Evolutionary conservation across 2,888 invertebrate genomes (phyloP).

Genomic region (Dicyrtomina minuta): DNA sequence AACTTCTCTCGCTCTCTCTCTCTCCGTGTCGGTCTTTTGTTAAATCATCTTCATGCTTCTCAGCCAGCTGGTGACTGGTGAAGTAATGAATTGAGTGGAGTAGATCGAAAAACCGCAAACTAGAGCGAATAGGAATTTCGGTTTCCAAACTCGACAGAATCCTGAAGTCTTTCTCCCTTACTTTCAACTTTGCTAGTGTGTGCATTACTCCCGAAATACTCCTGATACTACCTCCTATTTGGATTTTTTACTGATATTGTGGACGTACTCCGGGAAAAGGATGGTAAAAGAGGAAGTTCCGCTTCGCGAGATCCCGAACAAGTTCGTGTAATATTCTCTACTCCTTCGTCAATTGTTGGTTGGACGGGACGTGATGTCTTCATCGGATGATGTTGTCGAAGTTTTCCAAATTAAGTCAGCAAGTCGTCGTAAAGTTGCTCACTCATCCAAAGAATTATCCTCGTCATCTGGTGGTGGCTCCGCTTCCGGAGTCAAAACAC

Average conservation of each 20-base stretch:
- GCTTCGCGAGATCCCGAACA: too few species aligned
- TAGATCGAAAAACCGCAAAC: background rate
- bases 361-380: conserved; percentile 34
- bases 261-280: too few species aligned
- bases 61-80: conserved; percentile 3
- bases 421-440: conserved; percentile 20
- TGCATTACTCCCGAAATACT: too few species aligned
- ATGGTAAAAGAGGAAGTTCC: too few species aligned
- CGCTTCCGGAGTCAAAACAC: conserved; percentile 45
- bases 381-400: conserved; percentile 40
- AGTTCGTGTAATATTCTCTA: too few species aligned
- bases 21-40: background rate
- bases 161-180: too few species aligned
- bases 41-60: background rate
- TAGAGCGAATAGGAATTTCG: background rate
- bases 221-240: too few species aligned
- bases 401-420: conserved; percentile 41
- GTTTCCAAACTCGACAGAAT: too few species aligned
- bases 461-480: background rate
- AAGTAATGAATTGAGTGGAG: background rate
- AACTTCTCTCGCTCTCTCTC: background rate
- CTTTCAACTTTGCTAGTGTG: too few species aligned
- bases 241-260: too few species aligned
- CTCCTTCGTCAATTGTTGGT: too few species aligned
- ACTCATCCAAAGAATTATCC: conserved; percentile 13